Evolutionary conservation across 2,113 vertebrate genomes (phyloP), one percentile per base, ranked within the genome.

Genomic region (Solea solea): DNA sequence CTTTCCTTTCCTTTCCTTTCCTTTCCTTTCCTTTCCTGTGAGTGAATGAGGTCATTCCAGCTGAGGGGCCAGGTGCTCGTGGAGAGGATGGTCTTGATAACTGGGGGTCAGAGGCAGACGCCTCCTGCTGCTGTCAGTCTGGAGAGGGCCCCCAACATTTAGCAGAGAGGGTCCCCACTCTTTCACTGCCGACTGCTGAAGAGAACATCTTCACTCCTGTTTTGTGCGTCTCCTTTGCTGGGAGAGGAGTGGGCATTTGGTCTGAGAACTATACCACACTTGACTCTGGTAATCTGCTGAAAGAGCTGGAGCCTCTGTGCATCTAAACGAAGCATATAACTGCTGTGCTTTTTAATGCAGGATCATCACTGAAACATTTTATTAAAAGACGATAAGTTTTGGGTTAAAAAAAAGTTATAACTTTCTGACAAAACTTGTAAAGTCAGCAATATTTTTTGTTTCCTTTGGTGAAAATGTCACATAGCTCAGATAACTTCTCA

Each of bases 211-310:
- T 86, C 87, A 87, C 66, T 80, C 13, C 28, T 59, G 78, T 64
- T 84, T 66, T 78, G 60, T 68, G 71, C 48, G 7, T 80, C 77
- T 73, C 75, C 62, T 76, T 85, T 21, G 3, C 80, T 57, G 72
- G 59, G 71, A 75, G 82, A 83, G 11, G 79, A 79, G 85, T 64
- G 85, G 68, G 58, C 76, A 68, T 56, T 66, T 54, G 76, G 54
- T 51, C 69, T 21, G 56, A 50, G 83, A 82, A 82, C 76, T 71
- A 54, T 40, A 54, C 73, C 44, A 59, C 86, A 91, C 90, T 90
- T 90, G 89, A 89, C 90, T 89, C 74, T 1, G 48, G 41, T 89
- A 90, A 91, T 91, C 88, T 88, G 69, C 68, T 81, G 69, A 76
- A 79, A 70, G 78, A 83, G 64, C 72, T 40, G 53, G 44, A 52